Evolutionary conservation across 2,113 vertebrate genomes (phyloP).

Genomic region (Peromyscus leucopus): DNA sequence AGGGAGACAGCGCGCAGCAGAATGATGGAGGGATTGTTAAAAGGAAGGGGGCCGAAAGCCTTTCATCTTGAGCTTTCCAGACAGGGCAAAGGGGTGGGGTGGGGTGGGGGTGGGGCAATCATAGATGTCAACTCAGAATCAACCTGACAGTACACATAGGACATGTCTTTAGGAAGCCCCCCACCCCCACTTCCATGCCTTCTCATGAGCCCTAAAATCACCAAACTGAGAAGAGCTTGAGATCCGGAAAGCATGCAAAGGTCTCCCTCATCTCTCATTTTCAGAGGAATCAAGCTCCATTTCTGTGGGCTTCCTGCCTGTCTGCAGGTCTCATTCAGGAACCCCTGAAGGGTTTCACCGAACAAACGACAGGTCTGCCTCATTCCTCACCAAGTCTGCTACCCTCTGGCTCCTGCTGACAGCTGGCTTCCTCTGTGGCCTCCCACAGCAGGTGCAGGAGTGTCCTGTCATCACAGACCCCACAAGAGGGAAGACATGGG

Average conservation of each 20-base stretch:
- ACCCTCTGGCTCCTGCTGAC: not conserved
- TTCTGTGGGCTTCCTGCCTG: not conserved
- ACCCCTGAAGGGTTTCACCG: not conserved
- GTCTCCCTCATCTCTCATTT: rapidly evolving
- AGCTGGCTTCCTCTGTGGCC: not conserved
- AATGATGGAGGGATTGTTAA: not conserved
- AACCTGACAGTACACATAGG: rapidly evolving
- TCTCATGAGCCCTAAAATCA: not conserved
- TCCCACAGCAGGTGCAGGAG: not conserved
- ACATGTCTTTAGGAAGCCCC: not conserved
- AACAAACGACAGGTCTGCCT: rapidly evolving
- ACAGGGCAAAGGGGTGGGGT: not conserved
- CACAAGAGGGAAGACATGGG: too few species aligned
- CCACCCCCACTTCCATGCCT: not conserved
- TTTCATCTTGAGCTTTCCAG: conserved; percentile 52
- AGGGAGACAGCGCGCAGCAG: not conserved
- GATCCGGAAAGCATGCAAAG: rapidly evolving
- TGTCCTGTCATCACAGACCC: too few species aligned
- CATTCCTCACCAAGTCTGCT: rapidly evolving
- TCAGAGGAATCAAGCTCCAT: not conserved
- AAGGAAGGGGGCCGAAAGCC: not conserved
- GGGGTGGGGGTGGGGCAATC: not conserved
- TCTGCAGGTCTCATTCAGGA: not conserved
- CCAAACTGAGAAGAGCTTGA: not conserved
- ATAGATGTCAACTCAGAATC: rapidly evolving